Conservation (phyloP, 2,888 invertebrate species). For the Gandaritis pyraliata region DNA sequence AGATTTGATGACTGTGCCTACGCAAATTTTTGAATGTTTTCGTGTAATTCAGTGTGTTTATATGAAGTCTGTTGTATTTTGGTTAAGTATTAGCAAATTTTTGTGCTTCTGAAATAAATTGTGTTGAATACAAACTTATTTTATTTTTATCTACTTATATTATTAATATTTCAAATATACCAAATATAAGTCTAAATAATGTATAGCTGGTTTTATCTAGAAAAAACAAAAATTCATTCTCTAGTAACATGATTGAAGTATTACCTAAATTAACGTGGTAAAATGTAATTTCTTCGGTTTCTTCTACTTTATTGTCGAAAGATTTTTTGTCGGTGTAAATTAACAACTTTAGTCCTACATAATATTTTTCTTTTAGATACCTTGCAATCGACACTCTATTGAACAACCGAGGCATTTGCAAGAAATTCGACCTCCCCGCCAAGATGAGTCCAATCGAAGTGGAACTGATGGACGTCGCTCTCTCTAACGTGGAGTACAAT, state of each 20-base stretch:
- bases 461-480: slow-evolving; percentile 51
- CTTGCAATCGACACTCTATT: slow-evolving; percentile 57
- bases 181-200: no score
- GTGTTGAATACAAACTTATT: not conserved
- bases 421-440: slow-evolving; percentile 56
- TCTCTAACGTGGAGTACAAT: slow-evolving; percentile 44
- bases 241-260: no score
- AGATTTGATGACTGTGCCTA: slow-evolving; percentile 71
- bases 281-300: no score
- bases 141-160: not conserved
- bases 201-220: no score
- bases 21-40: slow-evolving; percentile 49
- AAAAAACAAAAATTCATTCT: no score
- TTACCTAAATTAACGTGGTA: no score
- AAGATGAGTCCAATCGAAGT: slow-evolving; percentile 55
- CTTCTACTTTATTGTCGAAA: no score
- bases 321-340: no score
- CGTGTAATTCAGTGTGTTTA: slow-evolving; percentile 25
- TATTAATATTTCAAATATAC: no score
- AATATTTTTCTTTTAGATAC: slow-evolving; percentile 50
- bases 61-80: slow-evolving; percentile 14
- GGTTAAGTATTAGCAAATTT: slow-evolving; percentile 15
- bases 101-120: slow-evolving; percentile 17
- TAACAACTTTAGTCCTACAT: not conserved
- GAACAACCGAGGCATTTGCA: slow-evolving; percentile 60